These are phyloP conservation scores for Busseola fusca DNA, from an alignment of 2,888 invertebrate species.

Conservation along the genomic window DNA sequence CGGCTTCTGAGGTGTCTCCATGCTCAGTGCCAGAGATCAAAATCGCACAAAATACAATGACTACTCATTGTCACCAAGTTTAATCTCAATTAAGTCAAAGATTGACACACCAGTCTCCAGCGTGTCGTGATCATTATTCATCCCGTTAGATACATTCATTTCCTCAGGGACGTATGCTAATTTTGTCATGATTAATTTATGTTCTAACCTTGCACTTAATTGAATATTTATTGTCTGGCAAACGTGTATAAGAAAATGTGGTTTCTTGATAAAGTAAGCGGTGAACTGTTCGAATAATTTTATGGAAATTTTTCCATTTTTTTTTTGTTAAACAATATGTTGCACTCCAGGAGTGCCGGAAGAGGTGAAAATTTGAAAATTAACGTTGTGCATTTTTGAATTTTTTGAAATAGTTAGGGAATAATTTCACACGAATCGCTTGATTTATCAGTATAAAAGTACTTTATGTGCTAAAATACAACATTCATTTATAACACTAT, in stretches of 20 bases:
- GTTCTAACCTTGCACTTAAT: slow-evolving; percentile 36
- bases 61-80: slow-evolving; percentile 9
- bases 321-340: neutral
- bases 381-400: too few species aligned
- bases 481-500: too few species aligned
- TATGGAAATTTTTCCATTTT: too few species aligned
- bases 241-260: neutral
- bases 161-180: slow-evolving; percentile 58
- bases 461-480: too few species aligned
- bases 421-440: too few species aligned
- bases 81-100: slow-evolving; percentile 59
- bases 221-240: slow-evolving; percentile 48
- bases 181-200: slow-evolving; percentile 59
- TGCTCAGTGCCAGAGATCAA: neutral
- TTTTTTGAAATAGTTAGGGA: too few species aligned
- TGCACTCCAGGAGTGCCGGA: too few species aligned
- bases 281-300: neutral
- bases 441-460: too few species aligned
- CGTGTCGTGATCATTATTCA: slow-evolving; percentile 61
- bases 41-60: too few species aligned
- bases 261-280: neutral
- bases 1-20: neutral
- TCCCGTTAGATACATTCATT: slow-evolving; percentile 53
- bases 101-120: slow-evolving; percentile 66
- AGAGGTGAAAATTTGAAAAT: too few species aligned